Conservation (phyloP, 2,797 vertebrate species). For the Anabacerthia variegaticeps region DNA sequence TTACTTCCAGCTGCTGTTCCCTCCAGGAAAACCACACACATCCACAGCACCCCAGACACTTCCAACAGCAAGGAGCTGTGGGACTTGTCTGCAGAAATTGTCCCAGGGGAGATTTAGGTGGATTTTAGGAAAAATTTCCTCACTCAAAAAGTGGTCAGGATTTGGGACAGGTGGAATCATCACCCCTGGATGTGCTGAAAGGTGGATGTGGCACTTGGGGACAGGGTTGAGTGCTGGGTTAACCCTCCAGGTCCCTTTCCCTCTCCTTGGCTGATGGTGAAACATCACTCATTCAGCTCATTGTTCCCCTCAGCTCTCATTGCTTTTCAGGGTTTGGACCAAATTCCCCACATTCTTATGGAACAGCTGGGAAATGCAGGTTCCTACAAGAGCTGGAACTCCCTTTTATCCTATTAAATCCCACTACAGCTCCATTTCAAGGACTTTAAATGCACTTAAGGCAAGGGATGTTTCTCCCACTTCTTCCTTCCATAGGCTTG, state of each 20-base stretch:
- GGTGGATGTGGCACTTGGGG: background rate
- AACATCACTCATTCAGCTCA: background rate
- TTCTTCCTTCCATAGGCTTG: background rate
- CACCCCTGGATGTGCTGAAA: accelerated
- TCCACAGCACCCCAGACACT: no score
- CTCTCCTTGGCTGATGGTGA: background rate
- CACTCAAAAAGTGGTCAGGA: background rate
- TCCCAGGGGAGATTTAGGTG: background rate
- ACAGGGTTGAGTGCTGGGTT: background rate
- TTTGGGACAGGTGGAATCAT: background rate
- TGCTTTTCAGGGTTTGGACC: background rate
- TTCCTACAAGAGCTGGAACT: background rate
- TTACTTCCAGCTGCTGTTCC: background rate
- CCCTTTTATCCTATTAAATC: background rate
- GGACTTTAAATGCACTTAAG: background rate
- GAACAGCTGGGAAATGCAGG: background rate
- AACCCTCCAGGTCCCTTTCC: background rate
- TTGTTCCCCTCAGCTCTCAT: background rate
- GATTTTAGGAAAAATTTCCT: background rate
- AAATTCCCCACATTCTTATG: background rate
- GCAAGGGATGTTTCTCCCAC: background rate
- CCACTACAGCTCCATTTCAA: background rate
- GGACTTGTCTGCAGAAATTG: background rate
- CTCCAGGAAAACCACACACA: background rate
- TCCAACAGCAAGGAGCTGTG: background rate